Percentiles rank a stretch among this genome's conserved stretches.
Evolutionary conservation across 2,888 invertebrate genomes (phyloP).

Genomic region (Phalera bucephala): DNA sequence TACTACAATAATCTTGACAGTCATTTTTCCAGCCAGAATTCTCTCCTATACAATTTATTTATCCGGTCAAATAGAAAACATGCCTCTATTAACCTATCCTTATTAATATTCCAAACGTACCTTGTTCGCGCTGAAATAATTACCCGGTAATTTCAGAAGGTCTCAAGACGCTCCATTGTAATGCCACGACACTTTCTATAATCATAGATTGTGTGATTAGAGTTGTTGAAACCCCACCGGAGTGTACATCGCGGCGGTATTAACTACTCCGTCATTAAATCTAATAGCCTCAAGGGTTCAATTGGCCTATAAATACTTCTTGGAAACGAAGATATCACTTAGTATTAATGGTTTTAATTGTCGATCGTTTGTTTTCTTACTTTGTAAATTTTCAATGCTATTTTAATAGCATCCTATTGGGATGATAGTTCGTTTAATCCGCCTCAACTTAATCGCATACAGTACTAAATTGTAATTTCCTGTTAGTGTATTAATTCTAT

Average conservation of each 20-base stretch:
- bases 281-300: conserved; percentile 2
- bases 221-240: conserved; percentile 20
- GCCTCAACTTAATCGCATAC: not conserved
- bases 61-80: too few species aligned
- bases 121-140: conserved; percentile 16
- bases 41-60: too few species aligned
- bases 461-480: too few species aligned
- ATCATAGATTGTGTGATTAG: conserved; percentile 46
- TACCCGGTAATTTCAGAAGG: conserved; percentile 24
- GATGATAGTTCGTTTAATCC: too few species aligned
- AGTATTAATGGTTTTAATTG: not conserved
- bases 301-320: not conserved
- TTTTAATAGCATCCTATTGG: too few species aligned
- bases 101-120: conserved; percentile 13
- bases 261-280: conserved; percentile 3
- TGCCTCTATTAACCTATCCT: conserved; percentile 1
- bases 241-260: conserved; percentile 6
- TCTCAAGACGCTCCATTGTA: conserved; percentile 25
- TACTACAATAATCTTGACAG: too few species aligned
- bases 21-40: too few species aligned
- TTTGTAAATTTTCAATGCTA: not conserved
- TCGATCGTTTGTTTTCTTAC: not conserved
- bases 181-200: conserved; percentile 49
- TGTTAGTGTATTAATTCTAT: too few species aligned
- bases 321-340: not conserved